Percentiles rank a stretch among this genome's conserved stretches.
phyloP scores from a whole-genome alignment of 2,113 vertebrate species.

The Alexandromys fortis region DNA sequence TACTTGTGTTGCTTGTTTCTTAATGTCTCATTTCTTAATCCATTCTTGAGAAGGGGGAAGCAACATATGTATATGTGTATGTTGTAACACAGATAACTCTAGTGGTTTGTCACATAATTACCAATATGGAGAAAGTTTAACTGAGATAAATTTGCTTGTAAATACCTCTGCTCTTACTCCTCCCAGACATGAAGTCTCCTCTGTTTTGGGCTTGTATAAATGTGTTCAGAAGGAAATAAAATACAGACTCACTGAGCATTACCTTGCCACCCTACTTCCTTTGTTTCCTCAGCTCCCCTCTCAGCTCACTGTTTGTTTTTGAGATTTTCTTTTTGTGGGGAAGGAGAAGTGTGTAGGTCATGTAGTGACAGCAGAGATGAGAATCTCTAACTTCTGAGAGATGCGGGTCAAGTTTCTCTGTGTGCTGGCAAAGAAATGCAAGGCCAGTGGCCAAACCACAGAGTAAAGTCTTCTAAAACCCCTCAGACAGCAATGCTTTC shows the following conservation, averaged over 20 bases:
- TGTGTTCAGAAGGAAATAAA: constrained; percentile 27
- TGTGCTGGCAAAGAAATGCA: constrained; percentile 72
- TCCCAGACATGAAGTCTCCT: background rate
- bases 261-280: background rate
- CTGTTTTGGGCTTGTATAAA: background rate
- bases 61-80: background rate
- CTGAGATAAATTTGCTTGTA: constrained; percentile 36
- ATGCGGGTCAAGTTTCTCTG: constrained; percentile 73
- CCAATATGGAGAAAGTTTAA: constrained; percentile 9
- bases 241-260: background rate
- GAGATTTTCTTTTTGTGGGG: background rate
- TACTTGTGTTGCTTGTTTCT: background rate
- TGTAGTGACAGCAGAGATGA: constrained; percentile 21
- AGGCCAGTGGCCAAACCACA: constrained; percentile 75
- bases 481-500: constrained; percentile 73
- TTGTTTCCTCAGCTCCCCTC: background rate
- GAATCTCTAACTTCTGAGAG: constrained; percentile 57
- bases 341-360: background rate
- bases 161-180: background rate
- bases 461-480: constrained; percentile 78
- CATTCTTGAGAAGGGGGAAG: background rate
- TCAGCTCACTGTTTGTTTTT: constrained; percentile 18
- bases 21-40: constrained; percentile 1
- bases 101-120: background rate
- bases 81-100: background rate